These are phyloP conservation scores for Eumeta japonica DNA, from an alignment of 1,140 invertebrate genomes.

Conservation along the genomic window DNA sequence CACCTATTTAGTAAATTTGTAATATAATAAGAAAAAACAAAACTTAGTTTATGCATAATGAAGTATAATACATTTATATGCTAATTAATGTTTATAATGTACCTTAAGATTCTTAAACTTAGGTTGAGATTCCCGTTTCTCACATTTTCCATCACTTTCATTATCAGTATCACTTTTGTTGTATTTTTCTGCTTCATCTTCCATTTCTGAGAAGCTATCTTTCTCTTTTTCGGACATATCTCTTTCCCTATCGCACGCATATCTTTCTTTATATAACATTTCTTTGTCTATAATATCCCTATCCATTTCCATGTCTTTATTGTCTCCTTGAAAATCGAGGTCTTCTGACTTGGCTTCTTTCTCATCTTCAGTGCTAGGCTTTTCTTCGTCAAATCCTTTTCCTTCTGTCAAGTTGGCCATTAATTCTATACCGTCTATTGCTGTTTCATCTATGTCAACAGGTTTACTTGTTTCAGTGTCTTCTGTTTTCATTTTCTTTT, in stretches of 20 bases:
- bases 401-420: conserved; percentile 41
- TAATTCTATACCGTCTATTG: conserved; percentile 52
- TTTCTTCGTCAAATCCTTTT: conserved; percentile 41
- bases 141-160: conserved; percentile 31
- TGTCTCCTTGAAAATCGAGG: conserved; percentile 27
- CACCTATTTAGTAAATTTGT: too few relatives aligned
- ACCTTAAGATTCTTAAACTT: conserved; percentile 50
- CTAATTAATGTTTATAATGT: too few relatives aligned
- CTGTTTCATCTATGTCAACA: conserved; percentile 51
- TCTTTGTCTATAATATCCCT: not conserved
- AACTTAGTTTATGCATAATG: too few relatives aligned
- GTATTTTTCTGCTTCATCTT: conserved; percentile 53
- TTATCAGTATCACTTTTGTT: conserved; percentile 49
- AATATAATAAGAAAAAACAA: too few relatives aligned
- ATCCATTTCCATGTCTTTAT: conserved; percentile 10
- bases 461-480: conserved; percentile 30
- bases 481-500: conserved; percentile 39
- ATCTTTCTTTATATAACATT: conserved; percentile 13
- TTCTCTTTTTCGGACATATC: conserved; percentile 44
- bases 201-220: conserved; percentile 52
- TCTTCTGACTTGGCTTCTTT: conserved; percentile 38
- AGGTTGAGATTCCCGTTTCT: conserved; percentile 24
- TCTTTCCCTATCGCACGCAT: conserved; percentile 19
- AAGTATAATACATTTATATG: too few relatives aligned
- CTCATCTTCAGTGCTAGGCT: conserved; percentile 43